Percentiles rank a stretch among this genome's conserved stretches.
These are phyloP conservation scores for Agrenia bidenticulata DNA, from an alignment of 2,888 invertebrate genomes.

Conservation along the genomic window DNA sequence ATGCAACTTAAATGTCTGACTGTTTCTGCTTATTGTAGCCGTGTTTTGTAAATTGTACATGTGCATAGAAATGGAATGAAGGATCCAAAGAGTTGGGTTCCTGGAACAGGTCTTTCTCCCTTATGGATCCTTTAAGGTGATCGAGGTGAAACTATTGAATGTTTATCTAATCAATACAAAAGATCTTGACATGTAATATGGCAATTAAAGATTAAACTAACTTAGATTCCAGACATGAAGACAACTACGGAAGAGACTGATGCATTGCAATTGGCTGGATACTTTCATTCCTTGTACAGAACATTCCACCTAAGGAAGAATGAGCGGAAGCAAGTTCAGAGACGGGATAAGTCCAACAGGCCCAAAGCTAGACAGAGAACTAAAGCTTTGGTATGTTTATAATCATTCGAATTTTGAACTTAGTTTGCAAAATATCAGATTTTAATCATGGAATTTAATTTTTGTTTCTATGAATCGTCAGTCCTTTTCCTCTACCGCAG, in stretches of 20 bases:
- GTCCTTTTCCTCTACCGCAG: slow-evolving; percentile 46
- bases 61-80: too few species aligned
- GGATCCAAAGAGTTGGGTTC: too few species aligned
- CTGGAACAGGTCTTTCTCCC: too few species aligned
- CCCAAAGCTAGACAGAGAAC: slow-evolving; percentile 44
- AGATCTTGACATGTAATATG: too few species aligned
- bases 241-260: slow-evolving; percentile 47
- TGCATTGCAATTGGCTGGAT: slow-evolving; percentile 40
- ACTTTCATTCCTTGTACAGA: slow-evolving; percentile 50
- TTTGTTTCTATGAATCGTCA: slow-evolving; percentile 19
- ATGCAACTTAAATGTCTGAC: too few species aligned
- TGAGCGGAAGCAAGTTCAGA: slow-evolving; percentile 49
- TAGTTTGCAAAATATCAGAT: slow-evolving; percentile 9
- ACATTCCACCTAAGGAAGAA: slow-evolving; percentile 47
- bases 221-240: not conserved
- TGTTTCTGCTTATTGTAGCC: too few species aligned
- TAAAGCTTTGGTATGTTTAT: slow-evolving; percentile 47
- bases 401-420: too few species aligned
- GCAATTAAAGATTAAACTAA: too few species aligned
- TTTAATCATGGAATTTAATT: not conserved
- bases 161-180: too few species aligned
- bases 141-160: too few species aligned
- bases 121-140: too few species aligned
- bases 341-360: slow-evolving; percentile 42
- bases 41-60: too few species aligned